Evolutionary conservation across 2,797 vertebrate genomes (phyloP).

Genomic region (Darevskia nairensis): DNA sequence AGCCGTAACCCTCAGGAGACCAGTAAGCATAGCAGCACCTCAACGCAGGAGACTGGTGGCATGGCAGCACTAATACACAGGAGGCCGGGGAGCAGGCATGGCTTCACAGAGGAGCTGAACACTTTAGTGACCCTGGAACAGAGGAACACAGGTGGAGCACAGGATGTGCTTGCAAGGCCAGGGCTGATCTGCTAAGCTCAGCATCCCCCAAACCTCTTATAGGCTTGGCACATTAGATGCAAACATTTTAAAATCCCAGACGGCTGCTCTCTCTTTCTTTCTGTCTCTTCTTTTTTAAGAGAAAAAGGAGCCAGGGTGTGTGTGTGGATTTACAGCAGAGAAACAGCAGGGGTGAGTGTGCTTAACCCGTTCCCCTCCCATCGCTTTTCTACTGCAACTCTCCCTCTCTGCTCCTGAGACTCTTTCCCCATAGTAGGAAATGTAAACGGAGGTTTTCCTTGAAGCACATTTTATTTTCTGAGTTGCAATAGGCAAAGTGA

Average conservation of each 20-base stretch:
- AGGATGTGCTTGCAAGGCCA: background rate
- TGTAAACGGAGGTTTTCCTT: background rate
- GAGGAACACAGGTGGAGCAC: background rate
- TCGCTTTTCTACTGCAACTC: background rate
- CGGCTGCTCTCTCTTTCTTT: background rate
- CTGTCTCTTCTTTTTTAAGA: no score
- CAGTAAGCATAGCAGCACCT: slow-evolving; percentile 20
- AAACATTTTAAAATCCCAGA: background rate
- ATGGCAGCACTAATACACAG: slow-evolving; percentile 1
- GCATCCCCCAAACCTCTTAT: no score
- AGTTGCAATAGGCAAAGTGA: no score
- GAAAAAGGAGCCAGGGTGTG: no score
- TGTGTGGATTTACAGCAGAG: no score
- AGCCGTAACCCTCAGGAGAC: background rate
- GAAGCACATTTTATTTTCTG: background rate
- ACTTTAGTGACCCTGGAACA: background rate
- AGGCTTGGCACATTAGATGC: background rate
- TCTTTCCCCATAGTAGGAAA: no score
- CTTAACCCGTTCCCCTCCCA: no score
- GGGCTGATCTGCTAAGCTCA: background rate
- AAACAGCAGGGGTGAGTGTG: no score
- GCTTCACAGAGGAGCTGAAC: background rate
- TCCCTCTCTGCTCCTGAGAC: background rate
- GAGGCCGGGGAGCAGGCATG: background rate
- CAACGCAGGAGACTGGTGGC: background rate